phyloP scores from a whole-genome alignment of 1,140 invertebrate species.

The Zaprionus africanus region DNA sequence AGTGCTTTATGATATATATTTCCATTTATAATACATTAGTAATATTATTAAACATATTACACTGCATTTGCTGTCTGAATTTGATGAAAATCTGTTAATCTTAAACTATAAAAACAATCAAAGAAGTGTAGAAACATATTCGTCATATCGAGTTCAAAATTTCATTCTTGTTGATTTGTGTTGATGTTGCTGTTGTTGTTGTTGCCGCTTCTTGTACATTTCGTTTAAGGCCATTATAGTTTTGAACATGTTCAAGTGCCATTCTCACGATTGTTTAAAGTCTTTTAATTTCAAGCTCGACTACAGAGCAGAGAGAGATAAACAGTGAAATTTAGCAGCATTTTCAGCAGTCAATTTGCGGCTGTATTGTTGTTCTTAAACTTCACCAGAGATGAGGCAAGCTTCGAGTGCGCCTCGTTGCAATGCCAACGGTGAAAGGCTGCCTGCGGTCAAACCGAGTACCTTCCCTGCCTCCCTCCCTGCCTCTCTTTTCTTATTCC shows the following conservation, averaged over 20 bases:
- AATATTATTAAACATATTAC: no score
- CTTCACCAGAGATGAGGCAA: slow-evolving; percentile 28
- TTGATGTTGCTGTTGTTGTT: slow-evolving; percentile 38
- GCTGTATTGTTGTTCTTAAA: slow-evolving; percentile 54
- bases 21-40: no score
- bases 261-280: slow-evolving; percentile 84
- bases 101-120: not conserved
- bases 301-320: slow-evolving; percentile 63
- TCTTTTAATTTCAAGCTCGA: slow-evolving; percentile 79
- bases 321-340: slow-evolving; percentile 79
- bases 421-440: slow-evolving; percentile 40
- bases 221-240: slow-evolving; percentile 82
- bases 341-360: slow-evolving; percentile 56
- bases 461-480: not conserved
- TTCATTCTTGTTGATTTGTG: slow-evolving; percentile 52
- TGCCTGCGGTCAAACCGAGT: slow-evolving; percentile 21
- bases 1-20: no score
- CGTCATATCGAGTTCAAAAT: not conserved
- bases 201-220: slow-evolving; percentile 69
- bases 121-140: not conserved
- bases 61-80: no score
- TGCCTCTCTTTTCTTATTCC: slow-evolving; percentile 15
- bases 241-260: slow-evolving; percentile 82
- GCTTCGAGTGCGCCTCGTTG: slow-evolving; percentile 33
- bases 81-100: not conserved